These are phyloP conservation scores for Ericerus pela DNA, from an alignment of 1,140 invertebrate species.

Conservation along the genomic window DNA sequence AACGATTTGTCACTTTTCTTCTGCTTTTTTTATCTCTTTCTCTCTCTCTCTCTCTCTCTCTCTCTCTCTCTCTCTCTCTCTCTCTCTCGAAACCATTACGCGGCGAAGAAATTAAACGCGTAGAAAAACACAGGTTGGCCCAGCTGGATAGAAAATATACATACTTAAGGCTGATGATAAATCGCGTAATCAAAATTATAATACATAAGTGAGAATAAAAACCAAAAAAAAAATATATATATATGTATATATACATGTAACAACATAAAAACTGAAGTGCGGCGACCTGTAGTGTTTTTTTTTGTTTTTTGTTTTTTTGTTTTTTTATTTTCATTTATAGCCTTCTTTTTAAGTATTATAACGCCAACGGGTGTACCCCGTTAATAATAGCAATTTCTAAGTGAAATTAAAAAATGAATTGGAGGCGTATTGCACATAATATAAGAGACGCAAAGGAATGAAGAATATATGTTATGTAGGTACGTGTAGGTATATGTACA, in stretches of 20 bases:
- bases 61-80: no score
- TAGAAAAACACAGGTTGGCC: background rate
- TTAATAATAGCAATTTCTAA: slow-evolving; percentile 12
- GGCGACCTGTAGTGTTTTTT: slow-evolving; percentile 1
- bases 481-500: no score
- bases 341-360: background rate
- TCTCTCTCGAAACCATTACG: no score
- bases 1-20: no score
- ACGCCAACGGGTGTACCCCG: slow-evolving; percentile 9
- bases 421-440: no score
- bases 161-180: slow-evolving; percentile 5
- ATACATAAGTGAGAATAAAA: slow-evolving; percentile 2
- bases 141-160: slow-evolving; percentile 10
- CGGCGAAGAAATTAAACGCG: no score
- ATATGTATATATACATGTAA: background rate
- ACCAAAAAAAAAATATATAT: background rate
- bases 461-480: no score
- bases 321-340: no score
- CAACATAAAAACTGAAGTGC: background rate
- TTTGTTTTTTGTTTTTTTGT: no score
- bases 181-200: slow-evolving; percentile 7
- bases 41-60: no score
- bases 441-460: no score
- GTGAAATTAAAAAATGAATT: slow-evolving; percentile 10
- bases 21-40: no score